Evolutionary conservation across 1,140 invertebrate genomes (phyloP), one percentile per base, ranked within the genome.

Genomic region (Mamestra configurata): DNA sequence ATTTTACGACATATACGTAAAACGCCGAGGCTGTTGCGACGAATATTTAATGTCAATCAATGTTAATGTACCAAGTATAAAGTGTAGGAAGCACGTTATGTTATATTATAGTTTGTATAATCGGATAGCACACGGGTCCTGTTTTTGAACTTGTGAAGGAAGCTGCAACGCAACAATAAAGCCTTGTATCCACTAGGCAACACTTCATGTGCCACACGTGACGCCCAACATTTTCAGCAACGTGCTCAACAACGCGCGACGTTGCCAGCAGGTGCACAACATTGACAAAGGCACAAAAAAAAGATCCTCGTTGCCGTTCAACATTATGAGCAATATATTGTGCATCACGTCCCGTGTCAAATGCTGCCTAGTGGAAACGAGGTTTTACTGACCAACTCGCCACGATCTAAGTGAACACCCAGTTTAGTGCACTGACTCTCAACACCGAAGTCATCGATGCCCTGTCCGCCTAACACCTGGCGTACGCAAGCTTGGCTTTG

Each of bases 121-220:
- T 55, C 22, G 61, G 76, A 77, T 53, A 80, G 83, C 79, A 84
- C 83, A 77, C 83, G 83, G 83, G 78, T 82, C 80, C 83, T 82
- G 70, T 75, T 75, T 75, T 61, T 43, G 6, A 64, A 8, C 57
- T 61, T 61, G 73, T 76, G 73, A 76, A 61, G 73, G 73, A 64
- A 61, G 73, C 55, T 64, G 73, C 73, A 61, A 76, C 55, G 73
- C 37, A 57, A 43, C 73, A 76, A 76, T 76, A 20, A 46, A n/a
- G n/a, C n/a, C n/a, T n/a, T n/a, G n/a, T n/a, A n/a, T n/a, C n/a
- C n/a, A n/a, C n/a, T n/a, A n/a, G n/a, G n/a, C n/a, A n/a, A n/a
- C n/a, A n/a, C n/a, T n/a, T n/a, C n/a, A n/a, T n/a, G n/a, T n/a
- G n/a, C n/a, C n/a, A n/a, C n/a, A n/a, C n/a, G n/a, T n/a, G n/a